phyloP scores from a whole-genome alignment of 2,888 invertebrate genomes.

The Apamea monoglypha region DNA sequence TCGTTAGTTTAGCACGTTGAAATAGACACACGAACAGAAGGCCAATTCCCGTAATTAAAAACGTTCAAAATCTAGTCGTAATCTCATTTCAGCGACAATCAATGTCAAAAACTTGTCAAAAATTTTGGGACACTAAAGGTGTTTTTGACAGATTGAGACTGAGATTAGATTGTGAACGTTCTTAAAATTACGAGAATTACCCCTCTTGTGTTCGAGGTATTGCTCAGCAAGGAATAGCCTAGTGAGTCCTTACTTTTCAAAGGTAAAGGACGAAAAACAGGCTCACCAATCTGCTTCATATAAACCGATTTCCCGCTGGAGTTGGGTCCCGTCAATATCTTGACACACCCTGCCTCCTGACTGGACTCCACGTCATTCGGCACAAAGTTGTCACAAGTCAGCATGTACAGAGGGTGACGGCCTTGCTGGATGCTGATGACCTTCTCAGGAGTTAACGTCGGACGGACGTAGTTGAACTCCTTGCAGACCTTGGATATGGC shows the following conservation, averaged over 20 bases:
- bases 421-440: constrained; percentile 92
- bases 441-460: constrained; percentile 90
- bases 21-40: neutral
- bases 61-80: too few species aligned
- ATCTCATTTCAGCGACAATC: too few species aligned
- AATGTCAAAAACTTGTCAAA: too few species aligned
- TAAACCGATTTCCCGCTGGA: constrained; percentile 98
- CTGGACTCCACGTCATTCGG: constrained; percentile 93
- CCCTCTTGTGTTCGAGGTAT: neutral
- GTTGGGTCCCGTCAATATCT: constrained; percentile 97
- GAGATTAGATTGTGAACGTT: too few species aligned
- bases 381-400: constrained; percentile 92
- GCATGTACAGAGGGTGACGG: constrained; percentile 94
- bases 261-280: neutral
- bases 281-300: constrained; percentile 93
- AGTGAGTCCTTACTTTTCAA: neutral
- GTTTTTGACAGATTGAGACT: too few species aligned
- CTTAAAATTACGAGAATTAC: too few species aligned
- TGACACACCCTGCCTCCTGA: constrained; percentile 90
- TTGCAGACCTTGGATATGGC: constrained; percentile 92
- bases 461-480: constrained; percentile 92
- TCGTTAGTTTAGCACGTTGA: neutral
- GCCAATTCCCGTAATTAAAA: too few species aligned
- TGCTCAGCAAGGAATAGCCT: neutral
- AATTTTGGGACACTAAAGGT: too few species aligned